Evolutionary conservation across 1,140 invertebrate genomes (phyloP).

Genomic region (Euura saliciscinereae): DNA sequence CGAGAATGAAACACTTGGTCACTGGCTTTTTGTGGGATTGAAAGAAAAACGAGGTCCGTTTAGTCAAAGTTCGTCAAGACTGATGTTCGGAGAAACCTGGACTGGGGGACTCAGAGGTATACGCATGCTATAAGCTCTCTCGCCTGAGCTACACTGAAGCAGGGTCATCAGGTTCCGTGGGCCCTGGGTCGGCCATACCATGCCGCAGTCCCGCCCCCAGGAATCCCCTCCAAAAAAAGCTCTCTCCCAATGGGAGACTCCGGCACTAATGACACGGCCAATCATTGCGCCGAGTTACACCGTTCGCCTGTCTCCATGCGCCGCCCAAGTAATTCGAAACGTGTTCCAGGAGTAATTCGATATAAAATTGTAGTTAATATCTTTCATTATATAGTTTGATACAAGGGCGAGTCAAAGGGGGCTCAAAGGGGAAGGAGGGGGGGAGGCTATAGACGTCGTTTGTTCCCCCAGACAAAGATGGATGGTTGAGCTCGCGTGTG

Average conservation of each 20-base stretch:
- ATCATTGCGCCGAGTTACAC: conserved; percentile 33
- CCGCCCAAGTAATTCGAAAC: conserved; percentile 60
- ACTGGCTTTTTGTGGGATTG: too few relatives aligned
- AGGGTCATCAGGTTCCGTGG: conserved; percentile 7
- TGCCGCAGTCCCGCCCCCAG: conserved; percentile 40
- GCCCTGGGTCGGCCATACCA: conserved; percentile 54
- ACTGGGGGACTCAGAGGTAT: too few relatives aligned
- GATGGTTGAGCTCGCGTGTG: background rate
- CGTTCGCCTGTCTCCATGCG: conserved; percentile 26
- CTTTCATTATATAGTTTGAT: conserved; percentile 52
- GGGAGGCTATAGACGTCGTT: conserved; percentile 1
- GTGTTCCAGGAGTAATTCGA: conserved; percentile 60
- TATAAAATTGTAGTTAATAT: conserved; percentile 64
- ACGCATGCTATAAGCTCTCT: conserved; percentile 17
- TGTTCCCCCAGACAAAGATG: background rate
- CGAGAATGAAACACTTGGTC: too few relatives aligned
- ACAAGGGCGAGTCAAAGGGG: conserved; percentile 8
- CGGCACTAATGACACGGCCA: conserved; percentile 35
- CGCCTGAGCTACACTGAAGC: conserved; percentile 20
- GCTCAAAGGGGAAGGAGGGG: conserved; percentile 20
- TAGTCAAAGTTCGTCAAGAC: too few relatives aligned
- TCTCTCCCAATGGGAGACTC: background rate
- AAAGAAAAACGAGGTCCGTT: too few relatives aligned
- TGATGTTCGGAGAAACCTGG: too few relatives aligned
- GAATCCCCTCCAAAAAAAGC: conserved; percentile 21